Conservation (phyloP, 2,888 invertebrate genomes). For the Leptopilina myrica region DNA sequence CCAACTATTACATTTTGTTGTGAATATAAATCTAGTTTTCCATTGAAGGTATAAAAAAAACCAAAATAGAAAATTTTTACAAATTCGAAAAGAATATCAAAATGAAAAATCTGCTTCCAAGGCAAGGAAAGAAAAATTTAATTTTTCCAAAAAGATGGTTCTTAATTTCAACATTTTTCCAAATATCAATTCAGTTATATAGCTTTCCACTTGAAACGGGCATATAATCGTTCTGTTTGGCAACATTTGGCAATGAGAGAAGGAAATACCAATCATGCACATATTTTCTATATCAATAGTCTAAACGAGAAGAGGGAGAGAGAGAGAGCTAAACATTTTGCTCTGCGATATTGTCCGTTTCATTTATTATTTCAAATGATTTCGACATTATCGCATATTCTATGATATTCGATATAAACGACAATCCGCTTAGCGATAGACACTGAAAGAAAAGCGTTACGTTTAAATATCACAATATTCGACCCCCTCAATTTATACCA, state of each 20-base stretch:
- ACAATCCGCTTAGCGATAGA: constrained; percentile 15
- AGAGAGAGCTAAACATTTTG: not conserved
- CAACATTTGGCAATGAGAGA: constrained; percentile 18
- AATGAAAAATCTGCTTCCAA: too few relatives aligned
- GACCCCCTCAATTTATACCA: too few relatives aligned
- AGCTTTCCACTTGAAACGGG: not conserved
- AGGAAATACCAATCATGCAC: not conserved
- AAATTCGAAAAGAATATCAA: too few relatives aligned
- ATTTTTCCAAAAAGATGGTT: too few relatives aligned
- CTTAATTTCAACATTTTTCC: too few relatives aligned
- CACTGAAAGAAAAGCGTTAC: not conserved
- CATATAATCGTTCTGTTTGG: constrained; percentile 7
- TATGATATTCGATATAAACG: constrained; percentile 16
- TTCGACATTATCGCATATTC: constrained; percentile 4
- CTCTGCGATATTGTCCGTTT: constrained; percentile 23
- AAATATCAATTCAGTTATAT: not conserved
- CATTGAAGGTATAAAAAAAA: too few relatives aligned
- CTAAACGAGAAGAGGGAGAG: not conserved
- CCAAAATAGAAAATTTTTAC: too few relatives aligned
- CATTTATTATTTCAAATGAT: constrained; percentile 24
- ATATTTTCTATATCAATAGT: constrained; percentile 7
- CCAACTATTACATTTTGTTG: too few relatives aligned
- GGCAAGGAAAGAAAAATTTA: too few relatives aligned
- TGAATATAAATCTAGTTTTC: too few relatives aligned
- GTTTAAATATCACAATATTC: not conserved